Evolutionary conservation across 1,140 invertebrate species (phyloP).

Genomic region (Daktulosphaira vitifoliae): DNA sequence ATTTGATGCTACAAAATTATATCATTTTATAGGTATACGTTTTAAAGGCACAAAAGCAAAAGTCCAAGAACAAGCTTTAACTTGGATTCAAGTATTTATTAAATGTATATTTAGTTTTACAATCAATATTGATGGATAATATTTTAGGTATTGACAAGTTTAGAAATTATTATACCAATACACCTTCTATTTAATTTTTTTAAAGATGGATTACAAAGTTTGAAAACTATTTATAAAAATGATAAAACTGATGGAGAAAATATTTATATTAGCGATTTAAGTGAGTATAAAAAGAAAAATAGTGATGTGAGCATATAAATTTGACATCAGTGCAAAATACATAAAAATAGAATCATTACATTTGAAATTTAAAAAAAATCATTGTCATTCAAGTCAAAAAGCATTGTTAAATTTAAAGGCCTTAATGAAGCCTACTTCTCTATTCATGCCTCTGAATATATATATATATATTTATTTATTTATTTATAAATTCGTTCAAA

Average conservation of each 20-base stretch:
- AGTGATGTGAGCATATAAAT: too few species aligned
- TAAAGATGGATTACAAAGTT: conserved; percentile 64
- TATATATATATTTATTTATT: too few species aligned
- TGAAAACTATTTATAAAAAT: conserved; percentile 44
- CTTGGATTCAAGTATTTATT: conserved; percentile 78
- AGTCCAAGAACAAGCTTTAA: conserved; percentile 86
- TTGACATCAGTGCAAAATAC: too few species aligned
- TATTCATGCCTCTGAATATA: background rate
- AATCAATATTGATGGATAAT: background rate
- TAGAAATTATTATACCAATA: conserved; percentile 83
- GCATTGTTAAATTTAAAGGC: too few species aligned
- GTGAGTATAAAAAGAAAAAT: conserved; percentile 16
- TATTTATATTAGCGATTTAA: conserved; percentile 27
- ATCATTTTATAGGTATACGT: conserved; percentile 81
- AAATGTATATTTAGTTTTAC: background rate
- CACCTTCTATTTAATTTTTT: conserved; percentile 81
- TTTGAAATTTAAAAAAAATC: too few species aligned
- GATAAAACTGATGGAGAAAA: background rate
- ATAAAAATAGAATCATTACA: too few species aligned
- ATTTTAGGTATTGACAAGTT: conserved; percentile 65
- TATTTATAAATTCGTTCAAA: too few species aligned
- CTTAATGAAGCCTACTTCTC: too few species aligned
- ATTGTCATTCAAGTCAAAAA: too few species aligned
- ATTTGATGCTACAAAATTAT: conserved; percentile 88
- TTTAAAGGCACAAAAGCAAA: conserved; percentile 76